Evolutionary conservation across 2,797 vertebrate genomes (phyloP).

Genomic region (Catostomus latipinnis): DNA sequence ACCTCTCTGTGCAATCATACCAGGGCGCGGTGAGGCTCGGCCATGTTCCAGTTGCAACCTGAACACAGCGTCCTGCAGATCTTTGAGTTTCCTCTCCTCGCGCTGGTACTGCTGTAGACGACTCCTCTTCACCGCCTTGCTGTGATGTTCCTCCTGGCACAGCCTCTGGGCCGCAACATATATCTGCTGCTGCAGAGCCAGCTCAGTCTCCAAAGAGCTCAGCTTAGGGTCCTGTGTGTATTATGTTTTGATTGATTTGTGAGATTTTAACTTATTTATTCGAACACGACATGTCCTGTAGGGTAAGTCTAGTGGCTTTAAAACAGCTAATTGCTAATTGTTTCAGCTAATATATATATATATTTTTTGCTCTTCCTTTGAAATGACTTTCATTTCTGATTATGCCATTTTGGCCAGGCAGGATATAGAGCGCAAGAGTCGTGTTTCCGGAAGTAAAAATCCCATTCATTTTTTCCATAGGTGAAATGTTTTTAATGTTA

Average conservation of each 20-base stretch:
- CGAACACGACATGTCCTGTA: background rate
- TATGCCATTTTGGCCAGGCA: too few species aligned
- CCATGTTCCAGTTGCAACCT: constrained; percentile 75
- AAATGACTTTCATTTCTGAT: too few species aligned
- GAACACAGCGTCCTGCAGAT: constrained; percentile 80
- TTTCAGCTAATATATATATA: too few species aligned
- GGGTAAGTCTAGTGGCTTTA: background rate
- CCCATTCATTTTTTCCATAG: too few species aligned
- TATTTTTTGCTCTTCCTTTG: too few species aligned
- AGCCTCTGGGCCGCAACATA: constrained; percentile 84
- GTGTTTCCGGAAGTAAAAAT: too few species aligned
- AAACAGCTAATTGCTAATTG: background rate
- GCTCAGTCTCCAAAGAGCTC: constrained; percentile 79
- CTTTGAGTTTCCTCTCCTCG: constrained; percentile 87
- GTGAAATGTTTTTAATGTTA: too few species aligned
- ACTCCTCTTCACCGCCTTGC: constrained; percentile 82
- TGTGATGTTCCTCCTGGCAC: constrained; percentile 80
- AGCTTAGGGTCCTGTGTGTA: constrained; percentile 82
- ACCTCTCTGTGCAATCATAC: constrained; percentile 70
- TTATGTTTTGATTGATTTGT: background rate
- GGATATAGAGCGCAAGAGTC: too few species aligned
- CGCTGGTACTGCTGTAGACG: constrained; percentile 77
- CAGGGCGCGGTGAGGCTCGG: constrained; percentile 73
- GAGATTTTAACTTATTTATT: too few species aligned
- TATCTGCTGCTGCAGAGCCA: constrained; percentile 91